Conservation (phyloP, 2,113 vertebrate genomes). For the Gambusia affinis region DNA sequence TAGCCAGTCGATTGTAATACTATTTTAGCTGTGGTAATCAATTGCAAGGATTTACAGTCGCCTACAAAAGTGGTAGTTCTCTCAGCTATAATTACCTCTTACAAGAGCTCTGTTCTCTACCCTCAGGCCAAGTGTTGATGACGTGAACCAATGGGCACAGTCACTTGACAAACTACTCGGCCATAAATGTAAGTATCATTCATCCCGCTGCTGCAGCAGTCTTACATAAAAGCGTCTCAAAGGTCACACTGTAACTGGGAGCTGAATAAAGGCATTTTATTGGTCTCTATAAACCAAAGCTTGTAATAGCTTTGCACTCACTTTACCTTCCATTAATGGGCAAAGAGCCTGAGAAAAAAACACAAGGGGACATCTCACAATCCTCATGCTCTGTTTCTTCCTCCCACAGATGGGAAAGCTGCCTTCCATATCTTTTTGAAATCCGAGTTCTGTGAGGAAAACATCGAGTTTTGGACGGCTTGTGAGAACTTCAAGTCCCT, state of each 20-base stretch:
- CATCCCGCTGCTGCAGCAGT: background rate
- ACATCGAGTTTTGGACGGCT: slow-evolving; percentile 89
- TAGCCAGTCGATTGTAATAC: background rate
- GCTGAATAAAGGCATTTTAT: slow-evolving; percentile 21
- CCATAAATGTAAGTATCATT: slow-evolving; percentile 87
- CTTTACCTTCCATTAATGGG: slow-evolving; percentile 12
- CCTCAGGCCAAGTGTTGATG: slow-evolving; percentile 86
- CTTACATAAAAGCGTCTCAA: slow-evolving; percentile 39
- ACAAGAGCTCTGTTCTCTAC: slow-evolving; percentile 12
- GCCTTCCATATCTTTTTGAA: slow-evolving; percentile 84
- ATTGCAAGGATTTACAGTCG: background rate
- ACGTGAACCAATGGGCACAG: slow-evolving; percentile 88
- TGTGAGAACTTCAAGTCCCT: slow-evolving; percentile 84
- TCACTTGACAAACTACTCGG: slow-evolving; percentile 89
- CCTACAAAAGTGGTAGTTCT: background rate
- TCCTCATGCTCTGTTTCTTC: background rate
- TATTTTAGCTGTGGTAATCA: background rate
- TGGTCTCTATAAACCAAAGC: slow-evolving; percentile 35
- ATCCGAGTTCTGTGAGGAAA: slow-evolving; percentile 88
- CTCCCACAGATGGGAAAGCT: slow-evolving; percentile 79
- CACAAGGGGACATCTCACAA: background rate
- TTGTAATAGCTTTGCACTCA: slow-evolving; percentile 5
- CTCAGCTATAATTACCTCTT: background rate
- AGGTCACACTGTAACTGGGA: slow-evolving; percentile 26
- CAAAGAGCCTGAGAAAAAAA: slow-evolving; percentile 1